These are phyloP conservation scores for Mythimna ferrago DNA, from an alignment of 2,888 invertebrate species.

Conservation along the genomic window DNA sequence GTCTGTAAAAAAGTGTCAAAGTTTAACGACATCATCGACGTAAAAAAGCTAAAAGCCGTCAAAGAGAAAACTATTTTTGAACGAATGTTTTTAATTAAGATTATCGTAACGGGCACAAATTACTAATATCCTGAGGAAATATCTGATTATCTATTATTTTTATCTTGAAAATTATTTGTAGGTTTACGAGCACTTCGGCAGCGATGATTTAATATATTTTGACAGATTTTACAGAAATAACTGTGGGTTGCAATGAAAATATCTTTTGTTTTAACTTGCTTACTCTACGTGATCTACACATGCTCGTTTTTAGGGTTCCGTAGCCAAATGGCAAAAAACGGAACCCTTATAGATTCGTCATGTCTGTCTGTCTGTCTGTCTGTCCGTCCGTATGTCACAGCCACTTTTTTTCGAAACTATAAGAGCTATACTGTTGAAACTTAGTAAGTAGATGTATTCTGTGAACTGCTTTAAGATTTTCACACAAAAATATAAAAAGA, in stretches of 20 bases:
- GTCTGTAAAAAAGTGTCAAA: conserved; percentile 85
- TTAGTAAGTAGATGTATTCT: no score
- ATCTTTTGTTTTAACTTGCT: background rate
- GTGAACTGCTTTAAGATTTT: no score
- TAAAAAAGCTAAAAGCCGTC: conserved; percentile 76
- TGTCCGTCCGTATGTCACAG: no score
- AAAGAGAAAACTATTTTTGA: conserved; percentile 68
- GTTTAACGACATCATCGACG: conserved; percentile 78
- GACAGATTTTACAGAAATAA: conserved; percentile 37
- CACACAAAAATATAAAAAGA: no score
- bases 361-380: no score
- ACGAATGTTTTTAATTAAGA: conserved; percentile 84
- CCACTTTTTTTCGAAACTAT: no score
- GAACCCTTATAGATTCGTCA: no score
- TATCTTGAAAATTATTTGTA: conserved; percentile 72
- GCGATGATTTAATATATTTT: conserved; percentile 44
- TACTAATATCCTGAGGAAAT: conserved; percentile 86
- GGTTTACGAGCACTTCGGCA: conserved; percentile 65
- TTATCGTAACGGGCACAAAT: conserved; percentile 79
- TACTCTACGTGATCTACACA: no score
- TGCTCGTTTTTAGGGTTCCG: no score
- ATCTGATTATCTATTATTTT: conserved; percentile 77
- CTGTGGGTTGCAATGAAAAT: conserved; percentile 3
- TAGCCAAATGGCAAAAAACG: no score
- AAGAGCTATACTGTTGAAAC: no score